Conservation (phyloP, 92 coral and sea anemone genomes). For the Isaurus tuberculatus region DNA sequence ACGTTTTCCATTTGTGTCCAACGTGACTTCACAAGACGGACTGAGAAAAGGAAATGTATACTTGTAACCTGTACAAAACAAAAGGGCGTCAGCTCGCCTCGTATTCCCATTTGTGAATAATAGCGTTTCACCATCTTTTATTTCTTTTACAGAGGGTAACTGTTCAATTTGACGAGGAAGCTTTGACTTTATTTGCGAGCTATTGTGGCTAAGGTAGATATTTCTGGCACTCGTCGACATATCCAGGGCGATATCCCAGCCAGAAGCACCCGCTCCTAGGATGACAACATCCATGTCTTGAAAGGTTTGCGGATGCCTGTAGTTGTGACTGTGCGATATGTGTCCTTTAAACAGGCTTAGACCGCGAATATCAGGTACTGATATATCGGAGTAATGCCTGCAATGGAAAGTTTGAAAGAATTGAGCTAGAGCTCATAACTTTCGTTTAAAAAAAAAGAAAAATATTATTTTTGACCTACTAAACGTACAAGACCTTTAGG, state of each 20-base stretch:
- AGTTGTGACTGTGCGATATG: slow-evolving; percentile 83
- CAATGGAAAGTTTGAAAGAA: no score
- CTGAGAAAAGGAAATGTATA: slow-evolving; percentile 83
- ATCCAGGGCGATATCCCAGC: slow-evolving; percentile 79
- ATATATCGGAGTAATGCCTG: slow-evolving; percentile 83
- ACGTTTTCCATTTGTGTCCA: slow-evolving; percentile 58
- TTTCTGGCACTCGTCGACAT: slow-evolving; percentile 62
- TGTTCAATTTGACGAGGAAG: slow-evolving; percentile 75
- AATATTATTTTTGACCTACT: no score
- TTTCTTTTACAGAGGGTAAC: slow-evolving; percentile 50
- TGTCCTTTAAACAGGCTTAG: slow-evolving; percentile 77
- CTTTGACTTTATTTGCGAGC: slow-evolving; percentile 34
- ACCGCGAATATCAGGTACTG: slow-evolving; percentile 76
- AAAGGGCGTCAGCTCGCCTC: slow-evolving; percentile 67
- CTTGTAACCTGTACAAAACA: slow-evolving; percentile 89
- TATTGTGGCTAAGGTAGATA: slow-evolving; percentile 78
- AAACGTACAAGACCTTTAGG: no score
- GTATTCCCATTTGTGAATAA: slow-evolving; percentile 61
- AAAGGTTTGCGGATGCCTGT: slow-evolving; percentile 75
- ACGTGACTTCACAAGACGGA: slow-evolving; percentile 63
- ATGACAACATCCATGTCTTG: slow-evolving; percentile 69
- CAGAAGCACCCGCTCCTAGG: slow-evolving; percentile 85
- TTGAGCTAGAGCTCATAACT: no score
- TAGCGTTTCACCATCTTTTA: slow-evolving; percentile 65
- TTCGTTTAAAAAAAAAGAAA: no score